These are phyloP conservation scores for Ptychoptera albimana DNA, from an alignment of 2,888 invertebrate species.

Conservation along the genomic window DNA sequence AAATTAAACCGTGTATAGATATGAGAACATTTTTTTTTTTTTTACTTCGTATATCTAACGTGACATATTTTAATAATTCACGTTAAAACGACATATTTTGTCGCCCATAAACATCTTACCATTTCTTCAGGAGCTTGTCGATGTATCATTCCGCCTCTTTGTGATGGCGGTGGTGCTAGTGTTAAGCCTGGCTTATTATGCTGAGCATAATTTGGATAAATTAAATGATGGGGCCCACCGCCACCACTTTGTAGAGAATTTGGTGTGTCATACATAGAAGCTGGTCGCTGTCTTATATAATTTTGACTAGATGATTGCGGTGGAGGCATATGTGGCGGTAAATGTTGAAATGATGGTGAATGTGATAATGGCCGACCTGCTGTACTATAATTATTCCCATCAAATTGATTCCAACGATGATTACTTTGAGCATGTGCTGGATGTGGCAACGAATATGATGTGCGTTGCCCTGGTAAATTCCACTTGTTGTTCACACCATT, in stretches of 20 bases:
- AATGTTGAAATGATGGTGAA: conserved; percentile 14
- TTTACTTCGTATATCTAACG: neutral
- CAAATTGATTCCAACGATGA: conserved; percentile 13
- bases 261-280: conserved; percentile 14
- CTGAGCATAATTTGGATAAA: neutral
- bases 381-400: conserved; percentile 10
- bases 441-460: conserved; percentile 16
- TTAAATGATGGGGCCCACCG: neutral
- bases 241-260: conserved; percentile 8
- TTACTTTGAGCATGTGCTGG: conserved; percentile 17
- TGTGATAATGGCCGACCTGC: conserved; percentile 8
- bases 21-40: too few species aligned
- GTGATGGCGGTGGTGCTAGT: neutral
- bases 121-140: conserved; percentile 17
- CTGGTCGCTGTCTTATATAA: conserved; percentile 10
- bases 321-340: conserved; percentile 9
- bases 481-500: neutral
- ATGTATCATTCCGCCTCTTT: neutral
- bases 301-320: neutral
- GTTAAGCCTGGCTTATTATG: conserved; percentile 7
- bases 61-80: too few species aligned
- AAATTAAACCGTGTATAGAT: neutral
- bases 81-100: too few species aligned
- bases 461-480: neutral
- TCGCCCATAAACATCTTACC: conserved; percentile 13